A percentile compares a stretch with the other conserved stretches of the same genome.
phyloP scores from a whole-genome alignment of 2,113 vertebrate species.

The Alaudala cheleensis region DNA sequence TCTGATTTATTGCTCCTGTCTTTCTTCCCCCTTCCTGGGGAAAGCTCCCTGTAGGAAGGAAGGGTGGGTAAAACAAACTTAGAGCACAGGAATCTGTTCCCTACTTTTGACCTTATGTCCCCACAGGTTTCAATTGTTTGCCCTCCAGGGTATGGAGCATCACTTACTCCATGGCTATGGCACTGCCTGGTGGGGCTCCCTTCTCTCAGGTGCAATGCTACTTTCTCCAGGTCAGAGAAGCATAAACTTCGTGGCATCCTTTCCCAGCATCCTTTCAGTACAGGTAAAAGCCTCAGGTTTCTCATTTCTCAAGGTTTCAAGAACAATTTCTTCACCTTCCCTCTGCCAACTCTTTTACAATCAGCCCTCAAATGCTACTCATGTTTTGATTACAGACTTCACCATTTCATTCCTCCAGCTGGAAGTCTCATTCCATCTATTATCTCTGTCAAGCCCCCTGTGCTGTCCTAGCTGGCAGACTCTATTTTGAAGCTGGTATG shows the following conservation, averaged over 20 bases:
- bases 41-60: neutral
- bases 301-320: neutral
- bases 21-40: neutral
- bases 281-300: neutral
- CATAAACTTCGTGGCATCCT: neutral
- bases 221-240: neutral
- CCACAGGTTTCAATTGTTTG: neutral
- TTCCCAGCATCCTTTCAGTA: neutral
- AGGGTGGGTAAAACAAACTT: neutral
- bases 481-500: slow-evolving; percentile 21
- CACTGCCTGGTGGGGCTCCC: neutral
- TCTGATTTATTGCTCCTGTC: neutral
- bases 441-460: slow-evolving; percentile 26
- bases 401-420: slow-evolving; percentile 33
- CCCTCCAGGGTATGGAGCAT: neutral
- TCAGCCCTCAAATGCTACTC: slow-evolving; percentile 30
- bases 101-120: neutral
- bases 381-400: slow-evolving; percentile 25
- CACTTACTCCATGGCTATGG: neutral
- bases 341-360: neutral
- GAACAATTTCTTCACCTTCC: neutral
- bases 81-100: neutral
- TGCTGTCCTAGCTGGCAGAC: neutral
- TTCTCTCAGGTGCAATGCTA: neutral
- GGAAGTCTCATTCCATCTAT: slow-evolving; percentile 50